Evolutionary conservation across 2,113 vertebrate species (phyloP).

Genomic region (Thalassoma bifasciatum): DNA sequence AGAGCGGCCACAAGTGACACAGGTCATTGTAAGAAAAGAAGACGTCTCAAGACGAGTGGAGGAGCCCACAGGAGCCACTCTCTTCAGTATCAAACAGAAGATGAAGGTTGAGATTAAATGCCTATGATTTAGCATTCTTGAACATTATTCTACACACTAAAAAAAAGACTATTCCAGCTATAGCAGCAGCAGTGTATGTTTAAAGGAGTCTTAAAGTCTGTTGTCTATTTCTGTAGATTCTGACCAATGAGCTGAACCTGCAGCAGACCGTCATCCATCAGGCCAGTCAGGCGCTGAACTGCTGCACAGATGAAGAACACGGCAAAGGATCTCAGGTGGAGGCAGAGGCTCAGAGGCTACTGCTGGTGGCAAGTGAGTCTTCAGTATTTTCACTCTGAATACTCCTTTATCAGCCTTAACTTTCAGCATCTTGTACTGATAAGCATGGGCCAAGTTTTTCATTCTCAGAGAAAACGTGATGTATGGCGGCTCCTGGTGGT

Average conservation of each 20-base stretch:
- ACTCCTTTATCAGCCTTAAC: too few species aligned
- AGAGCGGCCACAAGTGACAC: conserved; percentile 88
- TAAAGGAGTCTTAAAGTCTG: too few species aligned
- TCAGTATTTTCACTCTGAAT: too few species aligned
- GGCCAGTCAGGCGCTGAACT: conserved; percentile 97
- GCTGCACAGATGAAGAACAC: conserved; percentile 96
- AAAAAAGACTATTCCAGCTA: background rate
- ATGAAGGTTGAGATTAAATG: conserved; percentile 86
- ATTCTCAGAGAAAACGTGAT: too few species aligned
- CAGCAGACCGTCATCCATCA: conserved; percentile 97
- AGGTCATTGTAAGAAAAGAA: conserved; percentile 92
- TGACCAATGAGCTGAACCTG: conserved; percentile 91
- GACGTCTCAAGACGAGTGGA: conserved; percentile 85
- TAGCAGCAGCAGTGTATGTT: too few species aligned
- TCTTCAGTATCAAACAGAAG: conserved; percentile 89
- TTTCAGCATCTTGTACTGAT: too few species aligned
- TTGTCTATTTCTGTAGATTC: conserved; percentile 49
- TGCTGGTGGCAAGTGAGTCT: conserved; percentile 92
- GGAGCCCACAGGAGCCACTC: conserved; percentile 76
- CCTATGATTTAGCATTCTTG: background rate
- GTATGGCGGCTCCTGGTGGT: fast-evolving
- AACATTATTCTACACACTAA: too few species aligned
- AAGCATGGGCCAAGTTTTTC: too few species aligned
- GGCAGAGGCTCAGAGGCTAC: conserved; percentile 94
- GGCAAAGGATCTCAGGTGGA: conserved; percentile 96